Base-by-base conservation (phyloP, 2,888 invertebrate species). In the Actias luna region DNA sequence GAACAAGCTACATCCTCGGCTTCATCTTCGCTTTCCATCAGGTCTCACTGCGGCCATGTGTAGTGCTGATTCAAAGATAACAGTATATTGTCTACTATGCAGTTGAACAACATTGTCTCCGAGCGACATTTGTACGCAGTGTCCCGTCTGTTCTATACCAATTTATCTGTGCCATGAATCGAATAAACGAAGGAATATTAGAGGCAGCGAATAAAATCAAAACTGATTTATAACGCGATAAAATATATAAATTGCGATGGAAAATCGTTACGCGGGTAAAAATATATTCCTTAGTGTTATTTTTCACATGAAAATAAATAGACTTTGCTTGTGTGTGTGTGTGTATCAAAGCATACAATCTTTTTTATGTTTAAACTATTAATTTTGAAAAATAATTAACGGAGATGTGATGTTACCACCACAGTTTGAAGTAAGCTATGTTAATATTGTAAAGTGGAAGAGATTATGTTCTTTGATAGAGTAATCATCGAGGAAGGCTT, bases 181-280 rank as follows among this genome's bases (percentile, higher is more conserved):
- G 16, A n/a, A 33, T 59, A 58, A 55, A 55, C 22, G 36, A 50
- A 58, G 58, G 16, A 46, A 63, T 61, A 63, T 61, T 59, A 62
- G 62, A 33, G 60, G 58, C 59, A 46, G 61, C 59, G 27, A 59
- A 18, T 50, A 52, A 22, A 55, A 33, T 52, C 59, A 35, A 31
- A 39, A 35, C 61, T 64, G 64, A 64, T 64, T 64, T 55, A 64
- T 57, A 31, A 61, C 10, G 39, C 59, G 64, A 64, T 64, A 64
- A 55, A 33, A 46, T 52, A n/a, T 36, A 52, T 52, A 29, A 16
- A 58, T 61, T 58, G 4, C 27, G 42, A 35, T 50, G 33, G 58
- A 60, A 58, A 58, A 58, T 50, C 58, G n/a, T 60, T 22, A 25
- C 22, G 25, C 25, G 25, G 0, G 12, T 7, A 18, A 42, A 18